Base-by-base conservation (phyloP, 2,797 vertebrate species). In the Loriculus beryllinus region DNA sequence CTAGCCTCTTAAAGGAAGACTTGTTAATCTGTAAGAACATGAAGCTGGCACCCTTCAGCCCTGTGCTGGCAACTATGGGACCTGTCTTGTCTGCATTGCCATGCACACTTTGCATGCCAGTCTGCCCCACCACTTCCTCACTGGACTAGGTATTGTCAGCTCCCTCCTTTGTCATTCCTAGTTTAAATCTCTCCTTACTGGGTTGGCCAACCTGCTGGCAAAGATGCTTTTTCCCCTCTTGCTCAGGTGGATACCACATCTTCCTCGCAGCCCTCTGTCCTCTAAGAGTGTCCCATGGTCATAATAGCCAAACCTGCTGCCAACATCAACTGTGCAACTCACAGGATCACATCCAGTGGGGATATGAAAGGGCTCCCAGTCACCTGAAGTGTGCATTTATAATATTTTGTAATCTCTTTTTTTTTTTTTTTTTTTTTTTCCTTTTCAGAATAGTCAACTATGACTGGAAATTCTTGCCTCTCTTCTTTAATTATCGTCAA, bases 21-120 rank as follows among this genome's bases (percentile, higher is more conserved):
- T 43, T 0, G 0, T 45, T 43, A n/a, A 22, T 39, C 23, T 45
- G n/a, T 52, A 22, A 0, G 21, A 39, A 11, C 12, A 19, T 22
- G 51, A 52, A 52, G 45, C 40, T 31, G 21, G 33, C 29, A 26
- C 29, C 49, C n/a, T 56, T 51, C 28, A 49, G 17, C 37, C 20
- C 37, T 22, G 9, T 26, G 22, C 37, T 57, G 57, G 17, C 1
- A 5, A 5, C 45, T 57, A 6, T 3, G 10, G 31, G 37, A 20
- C 29, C 57, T 49, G 6, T 84, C 33, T 52, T 75, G 21, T 11
- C 1, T 12, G 64, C 17, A 82, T 6, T 35, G 47, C 5, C 35
- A 59, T 17, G 3, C 17, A 63, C 4, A 5, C 11, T 81, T 81
- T 75, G 0, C 21, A 82, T 84, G n/a, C 25, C 56, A 65, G 3